phyloP scores from a whole-genome alignment of 2,113 vertebrate genomes.

The Peromyscus leucopus region DNA sequence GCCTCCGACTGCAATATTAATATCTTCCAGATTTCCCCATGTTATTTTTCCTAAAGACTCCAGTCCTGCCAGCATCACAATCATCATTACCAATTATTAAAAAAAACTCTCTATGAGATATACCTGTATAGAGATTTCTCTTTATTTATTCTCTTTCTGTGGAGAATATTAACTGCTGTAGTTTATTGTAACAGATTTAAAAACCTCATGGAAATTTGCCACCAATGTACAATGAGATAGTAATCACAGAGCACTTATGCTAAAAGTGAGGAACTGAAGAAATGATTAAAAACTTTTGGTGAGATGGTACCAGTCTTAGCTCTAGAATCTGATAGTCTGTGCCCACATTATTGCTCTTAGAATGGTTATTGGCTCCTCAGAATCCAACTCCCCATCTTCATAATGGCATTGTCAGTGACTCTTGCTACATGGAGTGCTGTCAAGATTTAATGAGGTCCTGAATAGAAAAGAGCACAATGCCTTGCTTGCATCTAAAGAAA shows the following conservation, averaged over 20 bases:
- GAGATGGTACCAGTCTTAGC: background rate
- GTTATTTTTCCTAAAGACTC: background rate
- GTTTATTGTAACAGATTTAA: background rate
- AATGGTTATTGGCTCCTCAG: constrained; percentile 23
- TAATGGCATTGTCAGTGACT: constrained; percentile 65
- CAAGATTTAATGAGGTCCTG: constrained; percentile 64
- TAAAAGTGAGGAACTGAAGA: constrained; percentile 34
- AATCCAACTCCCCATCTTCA: constrained; percentile 41
- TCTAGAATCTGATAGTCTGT: constrained; percentile 17
- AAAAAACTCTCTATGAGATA: background rate
- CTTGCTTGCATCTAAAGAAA: constrained; percentile 52
- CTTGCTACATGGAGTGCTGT: background rate
- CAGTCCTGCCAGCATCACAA: background rate
- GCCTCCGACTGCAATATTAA: background rate
- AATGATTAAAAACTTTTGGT: constrained; percentile 54
- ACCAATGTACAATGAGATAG: background rate
- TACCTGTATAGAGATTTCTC: background rate
- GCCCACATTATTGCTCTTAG: constrained; percentile 4
- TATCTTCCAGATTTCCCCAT: background rate
- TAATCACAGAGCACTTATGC: constrained; percentile 26
- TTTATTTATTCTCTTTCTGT: background rate
- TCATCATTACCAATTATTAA: background rate
- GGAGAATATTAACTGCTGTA: background rate
- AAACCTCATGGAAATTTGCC: background rate
- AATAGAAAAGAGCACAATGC: constrained; percentile 51